phyloP scores from a whole-genome alignment of 2,797 vertebrate genomes.

The Rhinogobio ventralis region DNA sequence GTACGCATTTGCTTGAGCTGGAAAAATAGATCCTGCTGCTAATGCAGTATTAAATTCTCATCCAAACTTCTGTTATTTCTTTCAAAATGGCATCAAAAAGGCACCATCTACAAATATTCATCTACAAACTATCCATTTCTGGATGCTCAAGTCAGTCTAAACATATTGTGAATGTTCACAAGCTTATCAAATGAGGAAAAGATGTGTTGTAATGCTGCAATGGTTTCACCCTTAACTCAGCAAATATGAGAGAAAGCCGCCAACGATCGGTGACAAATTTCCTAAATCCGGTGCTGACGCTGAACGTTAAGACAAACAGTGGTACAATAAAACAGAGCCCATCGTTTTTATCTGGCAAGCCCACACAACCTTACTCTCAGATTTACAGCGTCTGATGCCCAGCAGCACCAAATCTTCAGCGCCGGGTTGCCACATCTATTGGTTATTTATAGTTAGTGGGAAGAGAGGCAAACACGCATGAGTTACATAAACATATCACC shows the following conservation, averaged over 20 bases:
- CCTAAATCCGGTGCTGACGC: conserved; percentile 74
- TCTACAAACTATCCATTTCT: neutral
- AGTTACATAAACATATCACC: conserved; percentile 52
- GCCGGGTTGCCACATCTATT: conserved; percentile 71
- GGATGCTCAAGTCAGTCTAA: neutral
- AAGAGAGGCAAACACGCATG: conserved; percentile 45
- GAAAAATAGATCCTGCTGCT: neutral
- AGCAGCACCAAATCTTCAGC: conserved; percentile 77
- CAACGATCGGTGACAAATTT: conserved; percentile 72
- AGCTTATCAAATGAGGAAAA: neutral
- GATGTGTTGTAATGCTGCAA: conserved; percentile 10
- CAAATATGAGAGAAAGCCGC: conserved; percentile 11
- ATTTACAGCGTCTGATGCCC: conserved; percentile 75
- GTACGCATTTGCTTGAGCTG: neutral
- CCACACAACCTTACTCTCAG: conserved; percentile 78
- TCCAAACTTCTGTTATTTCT: neutral
- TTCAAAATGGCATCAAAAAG: neutral
- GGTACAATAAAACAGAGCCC: conserved; percentile 77
- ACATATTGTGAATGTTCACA: neutral
- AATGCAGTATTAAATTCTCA: conserved; percentile 10
- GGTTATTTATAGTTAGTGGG: conserved; percentile 66
- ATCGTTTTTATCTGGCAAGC: conserved; percentile 79
- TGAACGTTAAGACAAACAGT: conserved; percentile 79
- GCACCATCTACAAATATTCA: neutral
- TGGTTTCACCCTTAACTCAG: conserved; percentile 50